These are phyloP conservation scores for Mythimna vitellina DNA, from an alignment of 2,888 invertebrate genomes.

Conservation along the genomic window DNA sequence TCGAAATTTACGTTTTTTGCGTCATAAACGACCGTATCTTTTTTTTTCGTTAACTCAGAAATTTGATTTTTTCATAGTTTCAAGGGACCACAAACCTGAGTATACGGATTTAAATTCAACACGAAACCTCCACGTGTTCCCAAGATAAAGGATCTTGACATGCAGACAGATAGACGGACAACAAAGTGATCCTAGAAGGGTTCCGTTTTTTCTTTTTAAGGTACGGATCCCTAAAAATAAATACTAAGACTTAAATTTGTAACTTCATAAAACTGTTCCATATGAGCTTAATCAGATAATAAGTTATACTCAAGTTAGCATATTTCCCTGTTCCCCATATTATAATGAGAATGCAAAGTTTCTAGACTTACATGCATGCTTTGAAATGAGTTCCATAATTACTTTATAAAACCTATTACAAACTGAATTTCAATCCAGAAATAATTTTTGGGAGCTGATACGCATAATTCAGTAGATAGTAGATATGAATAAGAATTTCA, in stretches of 20 bases:
- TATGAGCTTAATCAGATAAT: constrained; percentile 76
- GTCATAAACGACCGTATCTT: too few relatives aligned
- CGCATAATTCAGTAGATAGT: neutral
- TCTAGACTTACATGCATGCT: constrained; percentile 74
- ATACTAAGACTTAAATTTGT: constrained; percentile 44
- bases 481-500: too few relatives aligned
- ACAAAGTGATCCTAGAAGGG: too few relatives aligned
- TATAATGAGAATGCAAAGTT: constrained; percentile 82
- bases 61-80: too few relatives aligned
- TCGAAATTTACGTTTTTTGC: too few relatives aligned
- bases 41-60: too few relatives aligned
- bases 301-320: constrained; percentile 78
- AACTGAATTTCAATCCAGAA: constrained; percentile 66
- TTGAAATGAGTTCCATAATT: constrained; percentile 74
- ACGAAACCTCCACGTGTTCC: too few relatives aligned
- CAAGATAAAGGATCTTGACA: too few relatives aligned
- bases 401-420: constrained; percentile 71
- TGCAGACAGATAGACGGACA: too few relatives aligned
- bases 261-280: constrained; percentile 69
- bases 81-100: too few relatives aligned
- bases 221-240: neutral
- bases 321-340: constrained; percentile 79
- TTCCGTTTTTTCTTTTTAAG: too few relatives aligned
- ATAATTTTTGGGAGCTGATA: constrained; percentile 54
- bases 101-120: too few relatives aligned